Evolutionary conservation across 1,140 invertebrate species (phyloP).

Genomic region (Colletes gigas): DNA sequence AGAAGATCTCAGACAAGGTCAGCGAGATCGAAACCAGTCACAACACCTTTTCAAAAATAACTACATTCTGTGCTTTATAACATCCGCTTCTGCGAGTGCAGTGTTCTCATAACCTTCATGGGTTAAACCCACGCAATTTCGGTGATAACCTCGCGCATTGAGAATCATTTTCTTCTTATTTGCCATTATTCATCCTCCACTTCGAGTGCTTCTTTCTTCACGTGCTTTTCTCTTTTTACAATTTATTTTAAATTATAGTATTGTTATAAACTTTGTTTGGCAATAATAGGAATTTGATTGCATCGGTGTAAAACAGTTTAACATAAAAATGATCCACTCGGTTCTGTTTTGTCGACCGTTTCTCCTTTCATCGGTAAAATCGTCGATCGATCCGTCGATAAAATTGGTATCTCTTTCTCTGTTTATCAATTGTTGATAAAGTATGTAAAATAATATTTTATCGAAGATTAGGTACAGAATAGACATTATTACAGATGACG

Average conservation of each 20-base stretch:
- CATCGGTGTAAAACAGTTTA: too few species aligned
- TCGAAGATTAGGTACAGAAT: background rate
- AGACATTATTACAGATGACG: too few species aligned
- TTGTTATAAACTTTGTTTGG: too few species aligned
- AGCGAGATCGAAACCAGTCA: conserved; percentile 34
- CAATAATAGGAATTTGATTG: too few species aligned
- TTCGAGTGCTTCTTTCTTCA: background rate
- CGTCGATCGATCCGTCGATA: conserved; percentile 5
- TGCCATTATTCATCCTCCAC: background rate
- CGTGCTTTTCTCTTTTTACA: background rate
- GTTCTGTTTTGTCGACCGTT: background rate
- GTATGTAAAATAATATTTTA: background rate
- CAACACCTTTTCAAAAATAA: conserved; percentile 58
- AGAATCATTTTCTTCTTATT: background rate
- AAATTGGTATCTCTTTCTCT: conserved; percentile 19
- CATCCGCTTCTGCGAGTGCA: conserved; percentile 53
- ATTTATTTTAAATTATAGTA: background rate
- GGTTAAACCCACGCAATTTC: conserved; percentile 48
- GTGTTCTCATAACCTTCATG: conserved; percentile 60
- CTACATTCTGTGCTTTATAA: conserved; percentile 40
- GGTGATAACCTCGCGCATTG: conserved; percentile 15
- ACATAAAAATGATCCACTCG: background rate
- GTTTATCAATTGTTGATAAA: conserved; percentile 1
- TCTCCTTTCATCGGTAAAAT: background rate
- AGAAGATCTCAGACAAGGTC: conserved; percentile 51